Base-by-base conservation (phyloP, 53 echinoderm and acorn worm species). In the Mesocentrotus franciscanus region DNA sequence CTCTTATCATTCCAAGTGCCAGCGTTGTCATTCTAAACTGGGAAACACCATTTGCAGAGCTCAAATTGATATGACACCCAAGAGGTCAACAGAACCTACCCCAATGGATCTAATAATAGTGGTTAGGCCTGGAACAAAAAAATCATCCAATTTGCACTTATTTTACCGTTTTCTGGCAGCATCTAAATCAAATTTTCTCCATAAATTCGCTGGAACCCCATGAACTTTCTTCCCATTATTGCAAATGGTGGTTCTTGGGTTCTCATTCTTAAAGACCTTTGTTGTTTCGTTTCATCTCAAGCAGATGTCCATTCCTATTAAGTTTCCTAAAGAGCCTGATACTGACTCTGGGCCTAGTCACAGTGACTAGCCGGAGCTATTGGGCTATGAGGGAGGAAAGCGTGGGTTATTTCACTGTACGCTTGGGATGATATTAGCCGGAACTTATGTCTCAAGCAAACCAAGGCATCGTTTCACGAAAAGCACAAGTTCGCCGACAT, bases 181-280 rank as follows among this genome's bases (percentile, higher is more conserved):
- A 81, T 17, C 81, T 81, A 81, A 81, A 81, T 81, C 49, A 81
- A 81, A 81, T 81, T 81, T 81, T 81, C 81, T 81, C 81, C 81
- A 36, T 81, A 81, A 81, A 81, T 81, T 81, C 2, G 20, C 18
- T 81, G 81, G 81, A 20, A 81, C 81, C 79, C 81, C 39, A 36
- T 81, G 81, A 39, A 81, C 81, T 81, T 16, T 42, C 36, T 81
- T 81, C 81, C 42, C 81, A 81, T 81, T 81, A 39, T 81, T 81
- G 81, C 76, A 81, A 81, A 81, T 81, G 18, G 42, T 81, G 39
- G 16, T 81, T 33, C 36, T 33, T 18, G 42, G 18, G 39, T 81
- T 81, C 18, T 3, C 81, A 81, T 81, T 42, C 18, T 81, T 39
- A 81, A 81, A 35, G 81, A 42, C 39, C 81, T 81, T 81, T 81